Conservation (phyloP, 2,113 vertebrate species). For the Pomatorhinus ruficollis region DNA sequence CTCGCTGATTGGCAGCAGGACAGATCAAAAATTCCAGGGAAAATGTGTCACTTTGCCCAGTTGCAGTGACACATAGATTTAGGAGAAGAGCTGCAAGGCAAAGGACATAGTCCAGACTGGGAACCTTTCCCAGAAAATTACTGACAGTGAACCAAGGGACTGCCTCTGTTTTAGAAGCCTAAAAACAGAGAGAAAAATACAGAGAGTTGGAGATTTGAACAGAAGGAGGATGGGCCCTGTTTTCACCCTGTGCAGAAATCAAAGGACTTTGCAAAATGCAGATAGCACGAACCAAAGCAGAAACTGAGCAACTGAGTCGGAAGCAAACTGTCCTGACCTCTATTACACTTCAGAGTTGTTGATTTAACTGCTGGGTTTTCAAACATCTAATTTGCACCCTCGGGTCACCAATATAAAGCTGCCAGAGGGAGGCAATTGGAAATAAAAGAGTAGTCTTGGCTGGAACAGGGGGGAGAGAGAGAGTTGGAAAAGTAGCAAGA, state of each 20-base stretch:
- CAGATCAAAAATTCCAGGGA: background rate
- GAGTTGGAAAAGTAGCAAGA: constrained; percentile 9
- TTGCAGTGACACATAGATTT: background rate
- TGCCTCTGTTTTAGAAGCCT: background rate
- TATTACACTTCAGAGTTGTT: constrained; percentile 63
- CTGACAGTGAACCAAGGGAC: background rate
- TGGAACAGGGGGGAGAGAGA: background rate
- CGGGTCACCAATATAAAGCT: constrained; percentile 60
- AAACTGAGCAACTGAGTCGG: constrained; percentile 37
- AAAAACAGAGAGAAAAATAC: background rate
- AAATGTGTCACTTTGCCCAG: background rate
- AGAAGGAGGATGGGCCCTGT: background rate
- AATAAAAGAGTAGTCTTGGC: background rate
- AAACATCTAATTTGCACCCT: constrained; percentile 65
- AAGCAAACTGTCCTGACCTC: constrained; percentile 54
- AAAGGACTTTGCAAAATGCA: constrained; percentile 44
- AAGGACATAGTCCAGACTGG: background rate
- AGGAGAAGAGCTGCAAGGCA: constrained; percentile 18
- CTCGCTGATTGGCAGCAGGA: constrained; percentile 3
- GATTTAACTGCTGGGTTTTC: constrained; percentile 66
- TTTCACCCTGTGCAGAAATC: background rate
- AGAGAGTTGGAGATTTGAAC: background rate
- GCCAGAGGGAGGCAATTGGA: constrained; percentile 37
- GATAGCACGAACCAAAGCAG: constrained; percentile 21
- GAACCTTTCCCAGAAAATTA: constrained; percentile 12